Conservation (phyloP, 1,140 invertebrate species). For the Bactericera cockerelli region DNA sequence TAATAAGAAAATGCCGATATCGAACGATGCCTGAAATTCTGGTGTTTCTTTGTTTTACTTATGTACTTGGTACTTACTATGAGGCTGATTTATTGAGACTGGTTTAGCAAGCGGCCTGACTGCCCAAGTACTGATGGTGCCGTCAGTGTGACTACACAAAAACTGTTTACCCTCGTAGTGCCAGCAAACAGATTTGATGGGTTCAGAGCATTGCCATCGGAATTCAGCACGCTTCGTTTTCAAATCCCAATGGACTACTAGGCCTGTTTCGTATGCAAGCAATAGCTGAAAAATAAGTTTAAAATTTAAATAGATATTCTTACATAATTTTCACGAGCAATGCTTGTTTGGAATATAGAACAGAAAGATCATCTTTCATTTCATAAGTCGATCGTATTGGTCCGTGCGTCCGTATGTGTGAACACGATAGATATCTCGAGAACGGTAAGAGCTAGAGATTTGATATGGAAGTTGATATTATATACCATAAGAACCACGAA, state of each 20-base stretch:
- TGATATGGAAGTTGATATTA: too few relatives aligned
- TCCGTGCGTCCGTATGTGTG: too few relatives aligned
- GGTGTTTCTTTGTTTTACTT: too few relatives aligned
- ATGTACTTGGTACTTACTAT: conserved; percentile 62
- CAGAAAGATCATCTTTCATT: not conserved
- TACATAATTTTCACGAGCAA: not conserved
- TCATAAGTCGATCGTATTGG: not conserved
- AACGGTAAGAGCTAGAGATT: too few relatives aligned
- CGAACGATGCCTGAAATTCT: too few relatives aligned
- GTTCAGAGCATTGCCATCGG: conserved; percentile 60
- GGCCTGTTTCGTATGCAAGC: conserved; percentile 90
- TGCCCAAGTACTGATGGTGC: conserved; percentile 85
- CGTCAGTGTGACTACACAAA: conserved; percentile 90
- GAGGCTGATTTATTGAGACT: conserved; percentile 66
- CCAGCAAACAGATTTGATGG: conserved; percentile 79
- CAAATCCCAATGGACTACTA: conserved; percentile 92
- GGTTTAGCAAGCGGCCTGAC: conserved; percentile 58
- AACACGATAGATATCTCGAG: too few relatives aligned
- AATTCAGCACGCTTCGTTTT: conserved; percentile 62
- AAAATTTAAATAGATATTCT: not conserved
- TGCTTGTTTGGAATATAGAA: too few relatives aligned
- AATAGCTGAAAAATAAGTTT: conserved; percentile 59
- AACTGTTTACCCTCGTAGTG: conserved; percentile 97
- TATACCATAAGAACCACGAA: too few relatives aligned
- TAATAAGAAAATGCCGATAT: too few relatives aligned